Base-by-base conservation (phyloP, 2,888 invertebrate species). In the Mamestra brassicae region DNA sequence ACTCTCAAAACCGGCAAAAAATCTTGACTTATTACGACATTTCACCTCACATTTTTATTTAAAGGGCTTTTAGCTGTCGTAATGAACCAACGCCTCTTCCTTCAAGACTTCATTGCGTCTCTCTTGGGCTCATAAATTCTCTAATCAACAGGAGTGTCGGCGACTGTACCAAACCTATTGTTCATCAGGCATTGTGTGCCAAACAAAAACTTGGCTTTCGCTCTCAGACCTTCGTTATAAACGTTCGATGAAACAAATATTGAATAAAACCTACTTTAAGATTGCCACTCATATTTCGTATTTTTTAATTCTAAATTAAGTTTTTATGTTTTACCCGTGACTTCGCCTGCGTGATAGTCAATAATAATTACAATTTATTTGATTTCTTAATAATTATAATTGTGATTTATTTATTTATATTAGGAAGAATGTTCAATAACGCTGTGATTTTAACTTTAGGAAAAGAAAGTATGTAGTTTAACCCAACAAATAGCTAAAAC, bases 161-260 rank as follows among this genome's bases (percentile, higher is more conserved):
- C 15, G 63, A 77, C 76, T 85, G 80, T 85, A 79, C 76, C 38
- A 34, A 47, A 3, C n/a, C 73, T 63, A 82, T 85, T 86, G 79
- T 86, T 83, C 83, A 69, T 62, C 64, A 68, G 57, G 67, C 58
- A 81, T 86, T 86, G 85, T 84, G 61, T 73, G 45, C 45, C 70
- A 68, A 85, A 85, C 84, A 81, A 81, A 81, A 86, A 81, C 75
- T 79, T 84, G 54, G 63, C 58, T 57, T 79, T 74, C 71, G 62
- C 71, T 34, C 10, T 54, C 72, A 77, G 75, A 76, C 69, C 74
- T 68, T 83, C 61, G 52, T 62, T 74, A 26, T 68, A 72, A 83
- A 66, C 61, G 60, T 81, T 74, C 8, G 52, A 50, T 42, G 47
- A 68, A 77, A 84, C 66, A 74, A 52, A 67, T 45, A 65, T 64